phyloP scores from a whole-genome alignment of 2,113 vertebrate genomes.

The Syrrhaptes paradoxus region DNA sequence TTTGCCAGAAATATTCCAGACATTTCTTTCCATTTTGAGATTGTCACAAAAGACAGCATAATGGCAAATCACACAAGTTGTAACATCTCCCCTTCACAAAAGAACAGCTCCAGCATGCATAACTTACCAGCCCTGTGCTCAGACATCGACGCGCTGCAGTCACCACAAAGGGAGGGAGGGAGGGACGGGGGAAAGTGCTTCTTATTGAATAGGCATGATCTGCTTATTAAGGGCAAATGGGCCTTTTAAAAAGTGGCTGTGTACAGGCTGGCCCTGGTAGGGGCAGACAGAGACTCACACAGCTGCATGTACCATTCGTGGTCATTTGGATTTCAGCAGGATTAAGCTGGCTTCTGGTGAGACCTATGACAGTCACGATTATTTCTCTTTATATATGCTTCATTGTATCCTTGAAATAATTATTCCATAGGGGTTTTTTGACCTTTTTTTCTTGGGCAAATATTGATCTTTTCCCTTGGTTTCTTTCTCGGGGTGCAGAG shows the following conservation, averaged over 20 bases:
- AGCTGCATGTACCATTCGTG: neutral
- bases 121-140: slow-evolving; percentile 32
- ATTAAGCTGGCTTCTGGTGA: neutral
- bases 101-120: slow-evolving; percentile 64
- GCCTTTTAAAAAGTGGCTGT: neutral
- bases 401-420: neutral
- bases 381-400: neutral
- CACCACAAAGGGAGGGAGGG: slow-evolving; percentile 23
- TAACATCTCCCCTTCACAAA: slow-evolving; percentile 62
- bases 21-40: slow-evolving; percentile 8
- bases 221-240: slow-evolving; percentile 46
- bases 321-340: neutral
- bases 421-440: neutral
- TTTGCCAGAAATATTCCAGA: slow-evolving; percentile 29
- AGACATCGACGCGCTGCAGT: neutral
- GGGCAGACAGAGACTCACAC: neutral
- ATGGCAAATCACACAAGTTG: slow-evolving; percentile 61
- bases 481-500: rapidly evolving
- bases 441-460: neutral
- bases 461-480: neutral
- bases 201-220: slow-evolving; percentile 36
- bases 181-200: neutral
- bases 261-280: neutral
- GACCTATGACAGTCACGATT: neutral
- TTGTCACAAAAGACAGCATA: slow-evolving; percentile 61